Base-by-base conservation (phyloP, 2,888 invertebrate species). In the Rhingia campestris region DNA sequence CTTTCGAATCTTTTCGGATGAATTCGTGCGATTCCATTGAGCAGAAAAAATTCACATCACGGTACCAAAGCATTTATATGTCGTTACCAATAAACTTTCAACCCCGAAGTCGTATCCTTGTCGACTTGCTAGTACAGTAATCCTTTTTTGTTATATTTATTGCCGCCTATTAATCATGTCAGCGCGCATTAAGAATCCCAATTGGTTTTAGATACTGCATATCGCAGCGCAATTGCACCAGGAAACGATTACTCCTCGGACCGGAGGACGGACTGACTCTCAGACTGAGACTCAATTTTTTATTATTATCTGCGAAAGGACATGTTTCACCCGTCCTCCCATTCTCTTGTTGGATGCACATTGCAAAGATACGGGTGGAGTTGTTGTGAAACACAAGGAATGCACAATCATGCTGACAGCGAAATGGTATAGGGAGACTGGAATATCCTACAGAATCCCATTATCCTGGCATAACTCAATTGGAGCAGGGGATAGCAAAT, bases 131-230 rank as follows among this genome's bases (percentile, higher is more conserved):
- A 4, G 14, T 22, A 12, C 4, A 49, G 22, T 49, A 30, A 49
- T 49, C 37, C 14, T 14, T 43, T 66, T 30, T 51, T 54, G 67
- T 32, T 6, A 67, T 56, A 67, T 67, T 77, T 77, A 77, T 77
- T 70, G 70, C 49, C n/a, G 14, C 6, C 47, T 35, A 72, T 77
- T 64, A 77, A 77, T 77, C 70, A 70, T 47, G 70, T 77, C 49
- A 41, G 58, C 41, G 58, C 43, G 41, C 64, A 64, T 61, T 35
- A 54, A 56, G 53, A 51, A 35, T 63, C 45, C 9, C 72, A 53
- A 54, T 61, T 35, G 61, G 30, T 61, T 72, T 61, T 61, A 72
- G 61, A 72, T 72, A 51, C 41, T 70, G 70, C 70, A 59, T 14
- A 30, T n/a, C 49, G 32, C 33, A 6, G 10, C 35, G n/a, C 63